Conservation (phyloP, 2,888 invertebrate species). For the Melinopterus prodromus region DNA sequence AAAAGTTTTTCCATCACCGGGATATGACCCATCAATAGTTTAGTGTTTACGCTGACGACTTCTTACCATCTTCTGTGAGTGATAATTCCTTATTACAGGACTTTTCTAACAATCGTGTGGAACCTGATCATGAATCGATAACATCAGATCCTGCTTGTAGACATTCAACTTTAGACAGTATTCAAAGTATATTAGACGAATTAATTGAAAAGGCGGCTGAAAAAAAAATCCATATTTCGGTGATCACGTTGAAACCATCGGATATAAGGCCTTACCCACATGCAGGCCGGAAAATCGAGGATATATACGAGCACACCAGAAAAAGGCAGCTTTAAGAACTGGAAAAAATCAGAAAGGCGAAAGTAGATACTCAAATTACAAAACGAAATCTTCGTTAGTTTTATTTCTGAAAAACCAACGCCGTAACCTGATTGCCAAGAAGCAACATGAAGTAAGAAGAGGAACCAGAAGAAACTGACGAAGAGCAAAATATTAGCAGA, state of each 20-base stretch:
- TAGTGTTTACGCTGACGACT: conserved; percentile 10
- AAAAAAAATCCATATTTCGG: conserved; percentile 6
- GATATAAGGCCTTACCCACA: conserved; percentile 12
- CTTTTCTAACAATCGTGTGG: too few species aligned
- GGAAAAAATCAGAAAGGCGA: not conserved
- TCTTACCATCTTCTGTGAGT: conserved; percentile 6
- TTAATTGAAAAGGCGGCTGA: not conserved
- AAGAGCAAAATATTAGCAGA: too few species aligned
- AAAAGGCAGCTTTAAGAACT: not conserved
- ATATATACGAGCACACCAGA: conserved; percentile 17
- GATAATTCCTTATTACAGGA: not conserved
- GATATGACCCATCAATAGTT: conserved; percentile 8
- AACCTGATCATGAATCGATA: not conserved
- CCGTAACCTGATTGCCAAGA: too few species aligned
- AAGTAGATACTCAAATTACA: not conserved
- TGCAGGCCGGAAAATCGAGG: conserved; percentile 14
- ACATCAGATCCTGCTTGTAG: not conserved
- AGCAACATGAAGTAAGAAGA: too few species aligned
- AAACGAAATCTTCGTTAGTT: too few species aligned
- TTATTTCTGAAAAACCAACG: too few species aligned
- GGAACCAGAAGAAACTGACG: too few species aligned
- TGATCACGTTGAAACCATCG: not conserved
- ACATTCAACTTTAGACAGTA: conserved; percentile 8
- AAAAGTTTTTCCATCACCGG: not conserved
- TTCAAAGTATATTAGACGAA: conserved; percentile 10